These are phyloP conservation scores for Nezara viridula DNA, from an alignment of 2,888 invertebrate genomes.

Conservation along the genomic window DNA sequence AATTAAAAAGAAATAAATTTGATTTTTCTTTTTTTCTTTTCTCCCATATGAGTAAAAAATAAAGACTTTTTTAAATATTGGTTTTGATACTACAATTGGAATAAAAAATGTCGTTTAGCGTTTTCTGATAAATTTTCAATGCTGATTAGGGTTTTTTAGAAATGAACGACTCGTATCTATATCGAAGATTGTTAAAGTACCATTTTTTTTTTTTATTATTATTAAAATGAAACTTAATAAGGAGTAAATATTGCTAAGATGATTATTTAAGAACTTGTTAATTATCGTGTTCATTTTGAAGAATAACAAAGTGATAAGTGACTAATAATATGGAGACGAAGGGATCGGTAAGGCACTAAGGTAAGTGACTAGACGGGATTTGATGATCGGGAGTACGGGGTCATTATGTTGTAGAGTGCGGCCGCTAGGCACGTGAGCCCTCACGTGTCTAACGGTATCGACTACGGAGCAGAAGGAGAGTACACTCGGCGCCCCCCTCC, in stretches of 20 bases:
- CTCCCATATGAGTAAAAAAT: too few species aligned
- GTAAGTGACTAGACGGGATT: neutral
- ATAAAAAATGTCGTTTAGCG: too few species aligned
- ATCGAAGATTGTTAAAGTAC: too few species aligned
- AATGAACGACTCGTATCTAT: too few species aligned
- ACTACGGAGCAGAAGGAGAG: slow-evolving; percentile 35
- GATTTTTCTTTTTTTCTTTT: too few species aligned
- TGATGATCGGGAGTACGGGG: slow-evolving; percentile 27
- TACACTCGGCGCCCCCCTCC: slow-evolving; percentile 13
- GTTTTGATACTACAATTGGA: too few species aligned
- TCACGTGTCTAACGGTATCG: slow-evolving; percentile 59
- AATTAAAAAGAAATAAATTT: too few species aligned
- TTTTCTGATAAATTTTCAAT: too few species aligned
- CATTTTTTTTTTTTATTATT: too few species aligned
- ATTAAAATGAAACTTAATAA: too few species aligned
- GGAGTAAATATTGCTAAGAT: neutral
- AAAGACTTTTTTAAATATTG: too few species aligned
- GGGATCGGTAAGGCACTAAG: neutral
- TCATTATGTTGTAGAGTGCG: slow-evolving; percentile 20
- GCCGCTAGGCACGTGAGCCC: slow-evolving; percentile 46
- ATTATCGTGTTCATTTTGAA: neutral
- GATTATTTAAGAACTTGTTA: neutral
- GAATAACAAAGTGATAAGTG: neutral
- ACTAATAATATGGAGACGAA: neutral
- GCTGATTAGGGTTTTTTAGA: too few species aligned